phyloP scores from a whole-genome alignment of 2,888 invertebrate genomes.

The Galeruca laticollis region DNA sequence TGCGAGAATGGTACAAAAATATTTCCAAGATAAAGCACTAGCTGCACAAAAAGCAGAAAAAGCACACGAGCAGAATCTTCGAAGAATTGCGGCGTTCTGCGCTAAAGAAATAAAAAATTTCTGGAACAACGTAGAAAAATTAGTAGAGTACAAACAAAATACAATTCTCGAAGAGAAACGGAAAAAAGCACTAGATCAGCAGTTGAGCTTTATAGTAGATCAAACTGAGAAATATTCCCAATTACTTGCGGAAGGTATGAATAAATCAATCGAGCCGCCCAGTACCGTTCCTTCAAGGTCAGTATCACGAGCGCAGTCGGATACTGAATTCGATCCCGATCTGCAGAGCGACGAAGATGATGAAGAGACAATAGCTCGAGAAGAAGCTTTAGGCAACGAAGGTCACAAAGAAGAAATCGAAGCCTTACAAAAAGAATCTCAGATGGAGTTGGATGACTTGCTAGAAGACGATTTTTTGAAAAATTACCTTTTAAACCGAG shows the following conservation, averaged over 20 bases:
- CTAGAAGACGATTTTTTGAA: conserved; percentile 82
- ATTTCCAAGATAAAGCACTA: conserved; percentile 90
- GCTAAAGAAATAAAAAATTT: conserved; percentile 95
- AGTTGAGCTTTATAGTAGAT: conserved; percentile 97
- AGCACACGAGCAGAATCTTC: conserved; percentile 88
- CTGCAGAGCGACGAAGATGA: conserved; percentile 85
- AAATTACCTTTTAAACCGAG: conserved; percentile 80
- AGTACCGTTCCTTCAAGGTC: conserved; percentile 69
- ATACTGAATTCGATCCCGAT: conserved; percentile 87
- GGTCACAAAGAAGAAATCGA: conserved; percentile 81
- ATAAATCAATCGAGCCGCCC: conserved; percentile 68
- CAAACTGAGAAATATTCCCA: conserved; percentile 98
- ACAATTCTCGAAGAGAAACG: conserved; percentile 93
- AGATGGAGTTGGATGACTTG: conserved; percentile 89
- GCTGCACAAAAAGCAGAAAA: conserved; percentile 92
- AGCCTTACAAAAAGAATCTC: conserved; percentile 88
- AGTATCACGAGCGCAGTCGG: conserved; percentile 66
- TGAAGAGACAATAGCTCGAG: conserved; percentile 93
- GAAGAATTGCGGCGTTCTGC: conserved; percentile 88
- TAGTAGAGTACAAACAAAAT: conserved; percentile 94
- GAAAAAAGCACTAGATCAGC: conserved; percentile 94
- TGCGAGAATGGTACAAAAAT: conserved; percentile 90
- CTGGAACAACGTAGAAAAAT: conserved; percentile 96
- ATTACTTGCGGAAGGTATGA: conserved; percentile 88
- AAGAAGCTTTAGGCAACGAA: conserved; percentile 73